phyloP scores from a whole-genome alignment of 2,888 invertebrate species.

The Drosophila leonis region DNA sequence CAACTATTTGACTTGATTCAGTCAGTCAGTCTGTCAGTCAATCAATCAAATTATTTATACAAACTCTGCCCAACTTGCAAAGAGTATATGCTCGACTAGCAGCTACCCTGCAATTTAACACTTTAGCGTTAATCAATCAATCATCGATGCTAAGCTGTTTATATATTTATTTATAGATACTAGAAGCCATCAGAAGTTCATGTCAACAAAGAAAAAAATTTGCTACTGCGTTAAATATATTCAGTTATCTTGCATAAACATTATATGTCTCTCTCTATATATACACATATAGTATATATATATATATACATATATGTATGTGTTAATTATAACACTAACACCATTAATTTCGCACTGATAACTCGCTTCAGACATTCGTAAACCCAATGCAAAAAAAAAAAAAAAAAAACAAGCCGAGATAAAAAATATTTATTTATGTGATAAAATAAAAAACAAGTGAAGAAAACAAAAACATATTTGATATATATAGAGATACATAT shows the following conservation, averaged over 20 bases:
- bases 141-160: not conserved
- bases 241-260: conserved; percentile 1
- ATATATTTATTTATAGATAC: conserved; percentile 1
- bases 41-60: not conserved
- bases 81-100: not conserved
- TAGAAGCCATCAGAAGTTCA: not conserved
- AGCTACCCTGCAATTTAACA: not conserved
- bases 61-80: too few species aligned
- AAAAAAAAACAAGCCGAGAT: not conserved
- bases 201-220: not conserved
- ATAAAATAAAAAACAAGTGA: not conserved
- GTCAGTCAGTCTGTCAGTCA: too few species aligned
- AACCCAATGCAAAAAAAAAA: not conserved
- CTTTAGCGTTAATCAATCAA: not conserved
- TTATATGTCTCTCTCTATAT: not conserved
- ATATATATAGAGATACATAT: not conserved
- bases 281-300: not conserved
- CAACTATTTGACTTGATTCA: too few species aligned
- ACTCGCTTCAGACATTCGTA: not conserved
- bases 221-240: conserved; percentile 1
- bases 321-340: conserved; percentile 9
- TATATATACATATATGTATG: not conserved
- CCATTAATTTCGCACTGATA: conserved; percentile 9
- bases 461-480: not conserved
- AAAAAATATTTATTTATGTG: not conserved